These are phyloP conservation scores for Sebastes wilsoni DNA, from an alignment of 2,797 vertebrate genomes.

Conservation along the genomic window DNA sequence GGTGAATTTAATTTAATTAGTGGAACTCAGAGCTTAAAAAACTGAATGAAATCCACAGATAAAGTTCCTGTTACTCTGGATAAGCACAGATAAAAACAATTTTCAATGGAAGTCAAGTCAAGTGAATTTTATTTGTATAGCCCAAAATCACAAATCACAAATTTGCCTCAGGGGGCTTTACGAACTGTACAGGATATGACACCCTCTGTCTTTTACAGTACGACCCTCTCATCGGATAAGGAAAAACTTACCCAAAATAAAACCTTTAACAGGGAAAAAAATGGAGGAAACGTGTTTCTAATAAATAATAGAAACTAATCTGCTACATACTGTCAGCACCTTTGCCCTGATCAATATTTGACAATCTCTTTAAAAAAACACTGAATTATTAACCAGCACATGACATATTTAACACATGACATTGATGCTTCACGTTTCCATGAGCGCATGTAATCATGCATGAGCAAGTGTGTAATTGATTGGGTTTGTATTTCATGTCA, in stretches of 20 bases:
- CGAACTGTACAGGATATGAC: too few relatives aligned
- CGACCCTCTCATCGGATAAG: too few relatives aligned
- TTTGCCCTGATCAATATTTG: constrained; percentile 15
- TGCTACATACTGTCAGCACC: not conserved
- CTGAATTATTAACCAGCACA: constrained; percentile 9
- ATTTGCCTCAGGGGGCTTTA: too few relatives aligned
- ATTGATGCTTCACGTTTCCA: not conserved
- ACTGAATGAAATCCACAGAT: too few relatives aligned
- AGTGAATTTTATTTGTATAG: too few relatives aligned
- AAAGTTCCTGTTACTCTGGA: not conserved
- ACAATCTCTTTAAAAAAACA: not conserved
- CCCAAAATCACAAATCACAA: too few relatives aligned
- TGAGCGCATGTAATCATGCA: not conserved
- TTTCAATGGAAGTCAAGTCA: not conserved
- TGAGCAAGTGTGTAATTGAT: constrained; percentile 1
- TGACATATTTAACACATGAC: constrained; percentile 17
- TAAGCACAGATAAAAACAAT: too few relatives aligned
- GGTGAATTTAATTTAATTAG: not conserved
- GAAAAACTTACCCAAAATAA: too few relatives aligned
- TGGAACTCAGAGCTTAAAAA: not conserved
- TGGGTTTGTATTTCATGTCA: not conserved
- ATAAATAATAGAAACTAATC: not conserved
- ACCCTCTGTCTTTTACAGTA: too few relatives aligned
- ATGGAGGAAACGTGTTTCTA: not conserved
- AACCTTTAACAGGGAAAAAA: too few relatives aligned